Evolutionary conservation across 1,140 invertebrate genomes (phyloP).

Genomic region (Meteorus sp.): DNA sequence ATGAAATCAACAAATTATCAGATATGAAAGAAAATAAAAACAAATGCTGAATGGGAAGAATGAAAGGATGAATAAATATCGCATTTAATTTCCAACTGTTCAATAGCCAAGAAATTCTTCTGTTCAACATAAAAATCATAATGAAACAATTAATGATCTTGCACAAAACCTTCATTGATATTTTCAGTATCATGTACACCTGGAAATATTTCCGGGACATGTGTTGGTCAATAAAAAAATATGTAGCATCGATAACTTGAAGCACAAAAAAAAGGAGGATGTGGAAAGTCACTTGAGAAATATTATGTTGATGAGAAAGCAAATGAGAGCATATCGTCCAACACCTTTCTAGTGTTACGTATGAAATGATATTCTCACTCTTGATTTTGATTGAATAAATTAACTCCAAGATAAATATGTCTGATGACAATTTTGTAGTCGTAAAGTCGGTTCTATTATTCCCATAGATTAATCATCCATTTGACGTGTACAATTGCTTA

Average conservation of each 20-base stretch:
- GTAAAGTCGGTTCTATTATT: neutral
- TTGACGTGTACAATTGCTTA: neutral
- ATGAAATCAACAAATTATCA: no score
- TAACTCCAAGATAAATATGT: neutral
- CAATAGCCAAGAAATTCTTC: no score
- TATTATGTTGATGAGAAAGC: neutral
- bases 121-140: no score
- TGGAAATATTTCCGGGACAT: no score
- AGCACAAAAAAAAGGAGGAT: neutral
- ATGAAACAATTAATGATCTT: no score
- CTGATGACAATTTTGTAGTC: constrained; percentile 5
- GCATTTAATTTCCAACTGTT: no score
- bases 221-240: no score
- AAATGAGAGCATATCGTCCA: neutral
- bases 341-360: constrained; percentile 3
- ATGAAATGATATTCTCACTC: neutral
- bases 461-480: neutral
- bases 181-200: no score
- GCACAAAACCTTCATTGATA: no score
- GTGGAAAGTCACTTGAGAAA: neutral
- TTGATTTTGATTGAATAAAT: neutral
- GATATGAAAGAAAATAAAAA: no score
- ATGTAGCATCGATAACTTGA: neutral
- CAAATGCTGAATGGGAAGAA: no score
- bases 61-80: no score